Base-by-base conservation (phyloP, 2,113 vertebrate genomes). In the Trogon melanurus region DNA sequence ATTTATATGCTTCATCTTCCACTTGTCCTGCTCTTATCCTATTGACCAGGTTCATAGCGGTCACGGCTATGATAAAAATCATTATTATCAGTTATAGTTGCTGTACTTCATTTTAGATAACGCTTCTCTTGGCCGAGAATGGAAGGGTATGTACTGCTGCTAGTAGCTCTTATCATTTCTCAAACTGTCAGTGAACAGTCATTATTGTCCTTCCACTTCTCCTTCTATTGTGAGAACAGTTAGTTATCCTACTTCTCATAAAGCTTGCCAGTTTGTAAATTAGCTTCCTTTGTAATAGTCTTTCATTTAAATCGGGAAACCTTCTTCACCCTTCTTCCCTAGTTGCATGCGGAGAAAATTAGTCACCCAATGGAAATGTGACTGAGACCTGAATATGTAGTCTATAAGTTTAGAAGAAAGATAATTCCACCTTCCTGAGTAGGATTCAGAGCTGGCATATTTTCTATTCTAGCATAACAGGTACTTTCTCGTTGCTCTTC, bases 1-100 rank as follows among this genome's bases (percentile, higher is more conserved):
- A 94, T 96, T 96, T 93, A 94, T 94, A 94, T 27, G 67, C 54
- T 87, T 95, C 93, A 80, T 89, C 53, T 93, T 96, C 88, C 76
- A 70, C 88, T 95, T 87, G 54, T 87, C 85, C 79, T 95, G 73
- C 86, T 93, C 74, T 96, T 92, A 89, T 92, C 72, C 93, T 74
- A 94, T 56, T 93, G 82, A 56, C 27, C 72, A 91, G 62, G 75
- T 87, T 80, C 70, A 16, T 41, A 81, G 61, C 29, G 4, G 85
- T 87, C 92, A 96, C 69, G 36, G 26, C 60, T 85, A 84, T 88
- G 81, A 91, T 41, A 67, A 91, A 84, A 86, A 78, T 62, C 53
- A 70, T 89, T 92, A 91, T 91, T 87, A 79, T 89, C 87, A 67
- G 71, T 82, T 95, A 96, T 17, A 69, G 78, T 62, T 88, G 48